These are phyloP conservation scores for Dendroctonus valens DNA, from an alignment of 1,140 invertebrate genomes.

Conservation along the genomic window DNA sequence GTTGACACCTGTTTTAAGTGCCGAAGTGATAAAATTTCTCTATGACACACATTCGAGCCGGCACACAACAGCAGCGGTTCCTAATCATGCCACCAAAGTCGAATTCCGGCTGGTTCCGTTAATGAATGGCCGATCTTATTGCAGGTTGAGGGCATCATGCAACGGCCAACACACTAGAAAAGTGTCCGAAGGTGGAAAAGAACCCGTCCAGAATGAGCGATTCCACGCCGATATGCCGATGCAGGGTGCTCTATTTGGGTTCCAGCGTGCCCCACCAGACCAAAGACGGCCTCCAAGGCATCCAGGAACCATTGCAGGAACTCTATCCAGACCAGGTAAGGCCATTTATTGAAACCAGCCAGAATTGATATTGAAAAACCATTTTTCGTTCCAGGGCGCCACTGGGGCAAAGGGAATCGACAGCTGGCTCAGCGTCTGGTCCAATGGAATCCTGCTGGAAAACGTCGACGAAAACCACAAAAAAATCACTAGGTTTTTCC, in stretches of 20 bases:
- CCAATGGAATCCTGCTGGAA: conserved; percentile 92
- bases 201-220: conserved; percentile 50
- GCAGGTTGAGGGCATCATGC: too few species aligned
- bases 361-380: not conserved
- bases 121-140: too few species aligned
- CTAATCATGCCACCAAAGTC: too few species aligned
- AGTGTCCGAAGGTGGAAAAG: not conserved
- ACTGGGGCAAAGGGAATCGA: conserved; percentile 90
- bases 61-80: too few species aligned
- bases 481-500: conserved; percentile 94
- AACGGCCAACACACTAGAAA: too few species aligned
- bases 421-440: conserved; percentile 96
- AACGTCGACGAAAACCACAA: conserved; percentile 95
- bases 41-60: too few species aligned
- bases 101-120: too few species aligned
- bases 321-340: conserved; percentile 87
- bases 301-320: conserved; percentile 94
- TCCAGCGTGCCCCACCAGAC: conserved; percentile 96
- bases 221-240: conserved; percentile 91
- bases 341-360: not conserved
- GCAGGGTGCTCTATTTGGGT: conserved; percentile 96
- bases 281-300: conserved; percentile 95
- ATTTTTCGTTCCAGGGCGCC: conserved; percentile 53
- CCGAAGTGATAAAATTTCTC: too few species aligned
- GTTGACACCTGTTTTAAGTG: too few species aligned